These are phyloP conservation scores for Danio kyathit DNA, from an alignment of 2,797 vertebrate genomes.

Conservation along the genomic window DNA sequence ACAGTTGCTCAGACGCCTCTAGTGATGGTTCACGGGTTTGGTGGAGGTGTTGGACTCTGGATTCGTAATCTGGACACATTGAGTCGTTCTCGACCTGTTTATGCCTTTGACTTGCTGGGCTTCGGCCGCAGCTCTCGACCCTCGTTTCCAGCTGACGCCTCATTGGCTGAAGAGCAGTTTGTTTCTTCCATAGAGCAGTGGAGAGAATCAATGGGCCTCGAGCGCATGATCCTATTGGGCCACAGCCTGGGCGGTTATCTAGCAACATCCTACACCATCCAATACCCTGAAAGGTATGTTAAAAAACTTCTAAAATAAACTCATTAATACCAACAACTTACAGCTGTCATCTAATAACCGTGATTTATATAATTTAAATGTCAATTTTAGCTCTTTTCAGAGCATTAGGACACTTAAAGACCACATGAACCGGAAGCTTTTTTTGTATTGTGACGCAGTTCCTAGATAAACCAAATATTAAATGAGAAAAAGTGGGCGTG, in stretches of 20 bases:
- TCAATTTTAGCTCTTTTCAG: not conserved
- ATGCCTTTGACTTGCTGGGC: conserved; percentile 90
- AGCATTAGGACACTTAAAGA: not conserved
- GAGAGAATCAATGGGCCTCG: conserved; percentile 82
- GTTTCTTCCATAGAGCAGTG: conserved; percentile 81
- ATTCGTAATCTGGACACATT: conserved; percentile 87
- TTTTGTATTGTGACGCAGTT: too few species aligned
- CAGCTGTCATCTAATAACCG: not conserved
- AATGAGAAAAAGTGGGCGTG: too few species aligned
- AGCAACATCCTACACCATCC: conserved; percentile 86
- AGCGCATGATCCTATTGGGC: conserved; percentile 86
- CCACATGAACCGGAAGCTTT: too few species aligned
- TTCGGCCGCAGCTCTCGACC: conserved; percentile 92
- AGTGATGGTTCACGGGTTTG: conserved; percentile 93
- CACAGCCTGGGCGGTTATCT: conserved; percentile 87
- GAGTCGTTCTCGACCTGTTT: conserved; percentile 77
- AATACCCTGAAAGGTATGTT: conserved; percentile 84
- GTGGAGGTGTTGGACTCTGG: conserved; percentile 91
- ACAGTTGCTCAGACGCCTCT: conserved; percentile 80
- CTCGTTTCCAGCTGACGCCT: conserved; percentile 81
- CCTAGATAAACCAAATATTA: too few species aligned
- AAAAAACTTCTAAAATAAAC: not conserved
- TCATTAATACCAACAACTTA: not conserved
- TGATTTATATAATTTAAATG: too few species aligned
- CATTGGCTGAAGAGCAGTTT: conserved; percentile 84